Evolutionary conservation across 2,113 vertebrate genomes (phyloP), one percentile per base, ranked within the genome.

Genomic region (Takifugu bimaculatus): DNA sequence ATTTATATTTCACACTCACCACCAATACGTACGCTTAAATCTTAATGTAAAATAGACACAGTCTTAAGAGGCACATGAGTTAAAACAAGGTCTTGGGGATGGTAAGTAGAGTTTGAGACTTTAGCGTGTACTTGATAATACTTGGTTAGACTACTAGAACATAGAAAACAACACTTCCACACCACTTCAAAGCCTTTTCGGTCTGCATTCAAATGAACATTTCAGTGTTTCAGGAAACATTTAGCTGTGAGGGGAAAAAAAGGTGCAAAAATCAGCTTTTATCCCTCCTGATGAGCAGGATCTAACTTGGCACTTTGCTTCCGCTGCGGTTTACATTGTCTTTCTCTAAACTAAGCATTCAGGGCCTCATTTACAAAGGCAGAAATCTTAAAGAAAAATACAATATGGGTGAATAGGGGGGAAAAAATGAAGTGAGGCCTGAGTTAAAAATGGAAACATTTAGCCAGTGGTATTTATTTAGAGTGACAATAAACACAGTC

Each of bases 391-490:
- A 0, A 56, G 15, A 1, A 50, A 43, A 35, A 39, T 1, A 20
- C 4, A 29, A 32, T 7, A 13, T n/a, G 5, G 28, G 6, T 12
- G 20, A 5, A 25, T 26, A 14, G 13, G 26, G 6, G 63, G 50
- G 54, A 72, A 76, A 54, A 50, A 6, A 50, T 15, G 2, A n/a
- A n/a, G n/a, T 2, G 78, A 53, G 49, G 44, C 68, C 50, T 53
- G 42, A 50, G 61, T 61, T 66, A 70, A 50, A 72, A 57, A 52
- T 58, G 60, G 9, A 79, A 72, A 81, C 63, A 70, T 63, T 50
- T 57, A 79, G 60, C 69, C 60, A 73, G 80, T 85, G 67, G 50
- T 79, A 80, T 75, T 78, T 83, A 85, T 83, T 82, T 67, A 54
- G 32, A 60, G 59, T 63, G 65, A 83, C 60, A 76, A 68, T 4